These are phyloP conservation scores for Holcopasites calliopsidis DNA, from an alignment of 1,140 invertebrate species.

Conservation along the genomic window DNA sequence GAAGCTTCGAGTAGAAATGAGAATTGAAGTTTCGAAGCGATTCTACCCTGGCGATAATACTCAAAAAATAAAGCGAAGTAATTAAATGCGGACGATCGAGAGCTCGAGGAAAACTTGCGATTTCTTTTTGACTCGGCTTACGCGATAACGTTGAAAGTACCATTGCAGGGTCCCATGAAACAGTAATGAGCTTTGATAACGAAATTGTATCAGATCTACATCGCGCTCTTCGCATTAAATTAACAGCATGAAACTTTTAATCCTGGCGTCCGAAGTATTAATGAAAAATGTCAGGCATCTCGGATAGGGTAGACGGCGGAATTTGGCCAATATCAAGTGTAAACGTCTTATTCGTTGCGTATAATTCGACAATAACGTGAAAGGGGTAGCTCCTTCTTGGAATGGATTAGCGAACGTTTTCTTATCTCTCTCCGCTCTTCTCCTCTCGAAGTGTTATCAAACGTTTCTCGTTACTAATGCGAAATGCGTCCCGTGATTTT, in stretches of 20 bases:
- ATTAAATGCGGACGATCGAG: background rate
- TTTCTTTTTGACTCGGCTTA: background rate
- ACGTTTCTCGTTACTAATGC: conserved; percentile 17
- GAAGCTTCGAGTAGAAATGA: background rate
- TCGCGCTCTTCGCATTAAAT: background rate
- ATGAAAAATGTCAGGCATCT: background rate
- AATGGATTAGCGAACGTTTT: background rate
- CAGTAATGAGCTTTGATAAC: background rate
- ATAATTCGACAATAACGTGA: background rate
- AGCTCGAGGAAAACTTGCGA: background rate
- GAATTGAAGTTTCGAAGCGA: background rate
- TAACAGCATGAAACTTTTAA: no score
- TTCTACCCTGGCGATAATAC: background rate
- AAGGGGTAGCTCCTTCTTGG: background rate
- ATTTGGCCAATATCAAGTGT: background rate
- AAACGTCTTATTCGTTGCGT: background rate
- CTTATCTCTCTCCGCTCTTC: conserved; percentile 1
- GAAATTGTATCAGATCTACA: background rate
- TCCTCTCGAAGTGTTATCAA: background rate
- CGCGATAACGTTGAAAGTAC: background rate
- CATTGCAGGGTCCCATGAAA: background rate
- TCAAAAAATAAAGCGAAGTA: conserved; percentile 8
- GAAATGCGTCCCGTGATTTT: background rate
- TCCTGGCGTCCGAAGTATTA: no score
- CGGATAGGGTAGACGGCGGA: no score